phyloP scores from a whole-genome alignment of 2,113 vertebrate genomes.

The Dasyurus viverrinus region DNA sequence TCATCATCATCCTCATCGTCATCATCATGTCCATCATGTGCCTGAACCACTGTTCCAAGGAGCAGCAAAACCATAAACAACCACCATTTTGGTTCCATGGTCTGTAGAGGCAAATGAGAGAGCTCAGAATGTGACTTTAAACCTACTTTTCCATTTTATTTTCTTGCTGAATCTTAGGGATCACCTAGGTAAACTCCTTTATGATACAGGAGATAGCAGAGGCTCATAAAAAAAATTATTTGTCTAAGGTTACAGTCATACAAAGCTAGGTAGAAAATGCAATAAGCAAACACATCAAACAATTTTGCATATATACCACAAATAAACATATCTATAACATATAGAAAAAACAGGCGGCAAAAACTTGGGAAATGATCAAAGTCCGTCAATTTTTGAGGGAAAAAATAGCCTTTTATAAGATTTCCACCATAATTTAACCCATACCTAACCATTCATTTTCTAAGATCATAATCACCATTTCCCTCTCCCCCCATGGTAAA shows the following conservation, averaged over 20 bases:
- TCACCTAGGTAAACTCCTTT: neutral
- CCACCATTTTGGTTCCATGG: conserved; percentile 90
- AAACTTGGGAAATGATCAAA: neutral
- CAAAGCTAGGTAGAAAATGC: conserved; percentile 34
- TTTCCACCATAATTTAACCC: neutral
- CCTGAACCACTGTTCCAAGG: conserved; percentile 79
- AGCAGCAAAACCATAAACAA: conserved; percentile 87
- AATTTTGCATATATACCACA: neutral
- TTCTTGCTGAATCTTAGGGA: neutral
- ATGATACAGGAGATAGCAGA: neutral
- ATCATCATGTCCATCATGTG: conserved; percentile 83
- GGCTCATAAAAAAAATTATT: neutral
- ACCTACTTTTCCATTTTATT: neutral
- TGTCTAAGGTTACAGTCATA: neutral
- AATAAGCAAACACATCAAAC: conserved; percentile 25
- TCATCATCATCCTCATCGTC: conserved; percentile 87
- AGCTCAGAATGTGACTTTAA: conserved; percentile 23
- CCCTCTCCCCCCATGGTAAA: neutral
- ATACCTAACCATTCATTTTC: neutral
- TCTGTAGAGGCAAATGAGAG: conserved; percentile 80
- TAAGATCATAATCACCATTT: neutral
- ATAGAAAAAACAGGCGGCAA: neutral
- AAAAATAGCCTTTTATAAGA: neutral
- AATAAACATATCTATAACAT: neutral
- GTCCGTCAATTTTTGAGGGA: neutral